Evolutionary conservation across 2,113 vertebrate genomes (phyloP).

Genomic region (Hymenochirus boettgeri): DNA sequence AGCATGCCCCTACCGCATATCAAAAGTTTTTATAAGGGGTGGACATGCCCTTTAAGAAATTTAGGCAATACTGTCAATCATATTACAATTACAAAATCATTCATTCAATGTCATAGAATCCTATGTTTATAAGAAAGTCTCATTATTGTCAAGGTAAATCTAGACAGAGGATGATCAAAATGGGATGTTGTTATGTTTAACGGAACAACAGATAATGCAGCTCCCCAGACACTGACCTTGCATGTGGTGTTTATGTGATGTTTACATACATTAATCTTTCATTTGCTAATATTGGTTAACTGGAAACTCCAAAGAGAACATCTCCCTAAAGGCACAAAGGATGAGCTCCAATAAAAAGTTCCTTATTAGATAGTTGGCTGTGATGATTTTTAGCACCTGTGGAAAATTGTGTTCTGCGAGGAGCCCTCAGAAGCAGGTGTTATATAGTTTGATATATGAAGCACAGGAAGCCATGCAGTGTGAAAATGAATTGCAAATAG

Average conservation of each 20-base stretch:
- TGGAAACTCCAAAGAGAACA: background rate
- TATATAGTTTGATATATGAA: conserved; percentile 6
- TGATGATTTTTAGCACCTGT: conserved; percentile 13
- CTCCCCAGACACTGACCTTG: background rate
- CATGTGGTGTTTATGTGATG: background rate
- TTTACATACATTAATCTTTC: background rate
- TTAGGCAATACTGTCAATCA: no score
- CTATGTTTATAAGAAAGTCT: no score
- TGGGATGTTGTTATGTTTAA: background rate
- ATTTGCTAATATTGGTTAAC: background rate
- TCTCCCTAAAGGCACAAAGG: background rate
- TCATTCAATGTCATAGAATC: no score
- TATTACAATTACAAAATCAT: no score
- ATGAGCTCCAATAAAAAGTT: background rate
- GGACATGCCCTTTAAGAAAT: no score
- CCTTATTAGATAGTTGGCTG: background rate
- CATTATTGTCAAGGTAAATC: background rate
- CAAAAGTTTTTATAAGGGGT: no score
- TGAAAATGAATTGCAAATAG: background rate
- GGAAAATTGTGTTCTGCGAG: background rate
- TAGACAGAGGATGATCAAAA: background rate
- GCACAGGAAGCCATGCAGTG: background rate
- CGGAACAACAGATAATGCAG: background rate
- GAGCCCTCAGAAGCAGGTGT: background rate
- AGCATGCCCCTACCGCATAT: no score